phyloP scores from a whole-genome alignment of 2,888 invertebrate species.

The Andrena trimmerana region DNA sequence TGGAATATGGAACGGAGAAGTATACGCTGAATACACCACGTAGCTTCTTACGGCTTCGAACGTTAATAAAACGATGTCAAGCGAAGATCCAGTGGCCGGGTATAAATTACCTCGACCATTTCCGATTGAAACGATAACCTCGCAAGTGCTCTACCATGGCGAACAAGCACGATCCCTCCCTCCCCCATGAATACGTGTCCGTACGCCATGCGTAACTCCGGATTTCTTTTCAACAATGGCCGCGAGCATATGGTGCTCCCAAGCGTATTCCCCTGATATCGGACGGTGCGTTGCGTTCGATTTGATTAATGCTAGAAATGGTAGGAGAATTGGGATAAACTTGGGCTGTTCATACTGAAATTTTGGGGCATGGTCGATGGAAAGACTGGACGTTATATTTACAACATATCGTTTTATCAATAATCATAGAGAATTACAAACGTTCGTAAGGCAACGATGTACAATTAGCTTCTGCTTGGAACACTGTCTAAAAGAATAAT shows the following conservation, averaged over 20 bases:
- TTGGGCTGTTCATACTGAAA: not conserved
- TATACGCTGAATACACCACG: not conserved
- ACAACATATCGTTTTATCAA: slow-evolving; percentile 64
- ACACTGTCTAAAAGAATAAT: slow-evolving; percentile 27
- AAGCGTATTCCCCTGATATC: not conserved
- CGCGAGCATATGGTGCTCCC: not conserved
- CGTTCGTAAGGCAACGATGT: slow-evolving; percentile 59
- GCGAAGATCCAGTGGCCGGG: slow-evolving; percentile 12
- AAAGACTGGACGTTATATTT: slow-evolving; percentile 21
- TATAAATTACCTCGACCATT: not conserved
- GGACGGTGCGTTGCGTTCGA: not conserved
- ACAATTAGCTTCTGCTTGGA: slow-evolving; percentile 41
- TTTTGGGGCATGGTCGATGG: not conserved
- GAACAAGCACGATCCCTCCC: not conserved
- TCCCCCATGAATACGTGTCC: not conserved
- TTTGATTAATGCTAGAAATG: not conserved
- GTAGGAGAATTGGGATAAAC: not conserved
- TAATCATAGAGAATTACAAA: slow-evolving; percentile 65
- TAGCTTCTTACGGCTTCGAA: not conserved
- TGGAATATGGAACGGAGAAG: not conserved
- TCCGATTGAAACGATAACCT: slow-evolving; percentile 40
- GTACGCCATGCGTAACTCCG: not conserved
- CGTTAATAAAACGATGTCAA: not conserved
- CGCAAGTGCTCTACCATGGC: slow-evolving; percentile 5
- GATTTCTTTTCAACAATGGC: slow-evolving; percentile 4